Conservation (phyloP, 2,113 vertebrate species). For the Clarias batrachus region DNA sequence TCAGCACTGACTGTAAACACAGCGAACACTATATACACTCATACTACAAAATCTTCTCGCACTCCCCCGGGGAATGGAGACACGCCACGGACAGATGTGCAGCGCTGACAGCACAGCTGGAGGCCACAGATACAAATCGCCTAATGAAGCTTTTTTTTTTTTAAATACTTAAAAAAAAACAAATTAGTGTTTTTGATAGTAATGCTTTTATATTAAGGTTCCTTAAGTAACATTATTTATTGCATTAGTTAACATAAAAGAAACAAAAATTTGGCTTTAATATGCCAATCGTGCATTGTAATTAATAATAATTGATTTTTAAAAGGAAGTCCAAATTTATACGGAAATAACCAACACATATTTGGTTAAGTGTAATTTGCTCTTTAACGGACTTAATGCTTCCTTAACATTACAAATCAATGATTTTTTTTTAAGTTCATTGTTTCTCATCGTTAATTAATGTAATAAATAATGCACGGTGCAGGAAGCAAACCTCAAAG, state of each 20-base stretch:
- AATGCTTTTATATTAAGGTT: neutral
- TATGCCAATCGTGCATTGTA: neutral
- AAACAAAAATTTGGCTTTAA: neutral
- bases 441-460: neutral
- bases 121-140: conserved; percentile 23
- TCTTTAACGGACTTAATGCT: neutral
- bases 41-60: conserved; percentile 14
- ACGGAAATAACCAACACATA: neutral
- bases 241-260: neutral
- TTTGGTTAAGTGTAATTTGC: neutral
- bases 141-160: neutral
- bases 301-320: neutral
- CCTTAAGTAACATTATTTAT: neutral
- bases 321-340: neutral
- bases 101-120: conserved; percentile 36
- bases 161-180: neutral
- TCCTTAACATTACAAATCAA: neutral
- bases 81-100: conserved; percentile 4
- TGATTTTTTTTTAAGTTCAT: too few relatives aligned
- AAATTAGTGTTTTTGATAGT: neutral
- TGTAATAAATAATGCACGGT: neutral
- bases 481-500: neutral
- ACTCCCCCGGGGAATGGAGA: conserved; percentile 21
- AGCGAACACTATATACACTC: conserved; percentile 8
- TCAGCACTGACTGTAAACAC: neutral